phyloP scores from a whole-genome alignment of 1,140 invertebrate genomes.

The Lucilia cuprina region DNA sequence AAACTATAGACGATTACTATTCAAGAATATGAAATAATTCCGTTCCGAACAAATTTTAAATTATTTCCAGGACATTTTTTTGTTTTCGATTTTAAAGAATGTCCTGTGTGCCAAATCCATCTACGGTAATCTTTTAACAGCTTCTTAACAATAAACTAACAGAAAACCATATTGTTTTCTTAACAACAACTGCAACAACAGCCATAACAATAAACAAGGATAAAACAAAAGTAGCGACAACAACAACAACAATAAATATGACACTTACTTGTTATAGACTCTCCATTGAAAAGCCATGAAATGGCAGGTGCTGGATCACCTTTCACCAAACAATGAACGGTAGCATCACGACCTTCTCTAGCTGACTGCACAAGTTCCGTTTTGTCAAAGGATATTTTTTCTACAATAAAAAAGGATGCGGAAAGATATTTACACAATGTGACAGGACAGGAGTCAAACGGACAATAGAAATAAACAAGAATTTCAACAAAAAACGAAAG shows the following conservation, averaged over 20 bases:
- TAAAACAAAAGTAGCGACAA: no score
- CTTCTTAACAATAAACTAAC: neutral
- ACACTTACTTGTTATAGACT: constrained; percentile 60
- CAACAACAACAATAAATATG: no score
- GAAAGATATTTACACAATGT: constrained; percentile 28
- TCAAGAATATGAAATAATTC: no score
- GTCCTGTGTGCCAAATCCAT: neutral
- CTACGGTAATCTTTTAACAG: neutral
- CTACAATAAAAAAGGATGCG: constrained; percentile 45
- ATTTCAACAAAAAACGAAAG: constrained; percentile 15
- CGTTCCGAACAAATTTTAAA: no score
- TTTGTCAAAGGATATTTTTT: constrained; percentile 64
- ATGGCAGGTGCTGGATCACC: constrained; percentile 65
- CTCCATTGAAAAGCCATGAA: constrained; percentile 62
- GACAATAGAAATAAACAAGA: neutral
- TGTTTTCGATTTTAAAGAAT: neutral
- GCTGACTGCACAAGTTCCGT: constrained; percentile 63
- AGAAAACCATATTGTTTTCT: no score
- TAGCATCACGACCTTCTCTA: constrained; percentile 63
- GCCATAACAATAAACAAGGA: no score
- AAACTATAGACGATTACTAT: no score
- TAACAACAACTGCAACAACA: neutral
- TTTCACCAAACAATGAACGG: constrained; percentile 63
- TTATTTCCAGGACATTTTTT: neutral
- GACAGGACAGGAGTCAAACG: neutral